Base-by-base conservation (phyloP, 2,797 vertebrate species). In the Xenops minutus region DNA sequence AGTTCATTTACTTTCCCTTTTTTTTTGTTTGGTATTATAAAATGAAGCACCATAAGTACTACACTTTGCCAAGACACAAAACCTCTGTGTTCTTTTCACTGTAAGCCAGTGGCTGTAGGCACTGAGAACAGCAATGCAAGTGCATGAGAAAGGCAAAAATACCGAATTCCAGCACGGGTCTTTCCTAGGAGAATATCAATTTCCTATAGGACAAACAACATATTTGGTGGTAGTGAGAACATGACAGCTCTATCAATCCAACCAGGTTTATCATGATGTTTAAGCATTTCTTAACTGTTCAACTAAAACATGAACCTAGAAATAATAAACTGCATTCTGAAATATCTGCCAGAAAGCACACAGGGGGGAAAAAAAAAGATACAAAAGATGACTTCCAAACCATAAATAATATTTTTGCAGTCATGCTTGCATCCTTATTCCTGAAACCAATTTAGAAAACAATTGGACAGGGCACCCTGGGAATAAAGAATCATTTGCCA, bases 381-480 rank as follows among this genome's bases (percentile, higher is more conserved):
- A 78, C 41, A 89, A 89, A 96, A 93, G 89, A 97, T 88, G 26
- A 95, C 39, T 97, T 95, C 83, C 92, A 95, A 92, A 95, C 86
- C 51, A 95, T 96, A 97, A 97, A 97, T 96, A 97, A 97, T 88
- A 89, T 96, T 96, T 97, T 96, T 93, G 94, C 93, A 96, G 93
- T 96, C 78, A 89, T 88, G 85, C 54, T 93, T 89, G 85, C 85
- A 93, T 96, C 84, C 94, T 97, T 96, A 94, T 93, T 98, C 83
- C 93, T 94, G 91, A 98, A 97, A 95, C 85, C 92, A 96, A 96
- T 97, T 97, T 97, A 95, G 89, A 96, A 97, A 97, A 97, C 97
- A 97, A 97, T 94, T 97, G 96, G 89, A 96, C 68, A 86, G 73
- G 69, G 76, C 69, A 86, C 86, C 85, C 71, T 79, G 96, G 97